Conservation (phyloP, 2,797 vertebrate species). For the Typhlichthys subterraneus region DNA sequence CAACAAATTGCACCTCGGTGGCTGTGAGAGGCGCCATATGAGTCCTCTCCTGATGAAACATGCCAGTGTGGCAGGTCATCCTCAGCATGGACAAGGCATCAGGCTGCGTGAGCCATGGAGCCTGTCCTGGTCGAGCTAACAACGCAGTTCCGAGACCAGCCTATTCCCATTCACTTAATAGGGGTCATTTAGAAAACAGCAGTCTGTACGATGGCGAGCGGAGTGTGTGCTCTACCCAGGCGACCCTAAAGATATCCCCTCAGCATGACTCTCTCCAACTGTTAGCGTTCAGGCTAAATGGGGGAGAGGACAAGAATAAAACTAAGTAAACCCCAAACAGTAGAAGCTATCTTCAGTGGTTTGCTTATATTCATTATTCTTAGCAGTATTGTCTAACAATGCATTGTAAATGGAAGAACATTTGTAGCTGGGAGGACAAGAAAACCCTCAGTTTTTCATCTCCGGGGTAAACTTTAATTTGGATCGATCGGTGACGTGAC, state of each 20-base stretch:
- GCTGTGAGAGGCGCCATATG: conserved; percentile 66
- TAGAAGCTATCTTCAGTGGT: conserved; percentile 23
- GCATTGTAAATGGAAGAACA: conserved; percentile 32
- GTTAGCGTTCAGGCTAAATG: conserved; percentile 30
- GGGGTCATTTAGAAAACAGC: conserved; percentile 69
- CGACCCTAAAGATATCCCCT: conserved; percentile 56
- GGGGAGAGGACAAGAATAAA: conserved; percentile 20
- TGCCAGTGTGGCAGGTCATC: conserved; percentile 64
- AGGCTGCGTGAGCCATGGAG: conserved; percentile 50
- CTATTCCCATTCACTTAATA: conserved; percentile 60
- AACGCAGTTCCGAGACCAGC: conserved; percentile 44
- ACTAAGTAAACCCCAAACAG: conserved; percentile 35
- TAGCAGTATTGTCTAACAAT: background rate
- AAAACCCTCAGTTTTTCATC: conserved; percentile 36
- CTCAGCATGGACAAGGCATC: conserved; percentile 40
- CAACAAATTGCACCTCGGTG: conserved; percentile 79
- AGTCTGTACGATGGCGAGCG: conserved; percentile 44
- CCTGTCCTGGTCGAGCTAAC: conserved; percentile 51
- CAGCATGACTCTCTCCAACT: conserved; percentile 49
- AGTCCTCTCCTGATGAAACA: conserved; percentile 67
- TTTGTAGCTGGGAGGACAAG: conserved; percentile 26
- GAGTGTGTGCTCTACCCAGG: conserved; percentile 57
- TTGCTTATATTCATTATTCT: conserved; percentile 31
- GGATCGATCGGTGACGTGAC: conserved; percentile 49
- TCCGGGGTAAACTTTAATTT: conserved; percentile 52